Evolutionary conservation across 1,140 invertebrate genomes (phyloP), one percentile per base, ranked within the genome.

Genomic region (Gonatopus flavifemur): DNA sequence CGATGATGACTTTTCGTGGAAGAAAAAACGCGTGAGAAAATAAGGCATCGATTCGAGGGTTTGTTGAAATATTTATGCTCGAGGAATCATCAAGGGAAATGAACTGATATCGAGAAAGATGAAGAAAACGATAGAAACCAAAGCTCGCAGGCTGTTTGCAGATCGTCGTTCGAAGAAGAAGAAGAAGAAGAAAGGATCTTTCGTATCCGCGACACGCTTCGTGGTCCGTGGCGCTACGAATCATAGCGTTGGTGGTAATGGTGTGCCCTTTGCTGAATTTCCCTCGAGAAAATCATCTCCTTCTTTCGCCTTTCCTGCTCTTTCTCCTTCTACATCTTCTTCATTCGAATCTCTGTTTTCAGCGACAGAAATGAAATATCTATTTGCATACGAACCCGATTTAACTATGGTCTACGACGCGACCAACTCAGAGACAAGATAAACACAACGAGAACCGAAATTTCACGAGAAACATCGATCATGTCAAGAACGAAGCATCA

Each of bases 311-410:
- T 36, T 52, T 48, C 18, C 6, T 10, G 9, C 21, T 21, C 39
- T 22, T 3, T 25, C 22, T 2, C 19, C 39, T 25, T n/a, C n/a
- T n/a, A n/a, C n/a, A n/a, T n/a, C n/a, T n/a, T n/a, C n/a, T n/a
- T n/a, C n/a, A n/a, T n/a, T 28, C 20, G 32, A n/a, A 61, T 59
- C 35, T 49, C 50, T 47, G 59, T 54, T 63, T 52, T 55, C 30
- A 55, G 44, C 58, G 60, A 62, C 59, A 59, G 45, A 49, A 62
- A 58, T 62, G 60, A 63, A 63, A 63, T 63, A 63, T 63, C 60
- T 63, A 62, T 63, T 63, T 63, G 60, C 59, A 62, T 58, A 62
- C 44, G 59, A 49, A 49, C 36, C 24, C 16, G 48, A 55, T 55
- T 39, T 39, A 40, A 21, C 54, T 19, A 30, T 41, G 49, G 39